Percentiles rank a stretch among this genome's conserved stretches.
Evolutionary conservation across 2,113 vertebrate genomes (phyloP).

Genomic region (Murina feae): DNA sequence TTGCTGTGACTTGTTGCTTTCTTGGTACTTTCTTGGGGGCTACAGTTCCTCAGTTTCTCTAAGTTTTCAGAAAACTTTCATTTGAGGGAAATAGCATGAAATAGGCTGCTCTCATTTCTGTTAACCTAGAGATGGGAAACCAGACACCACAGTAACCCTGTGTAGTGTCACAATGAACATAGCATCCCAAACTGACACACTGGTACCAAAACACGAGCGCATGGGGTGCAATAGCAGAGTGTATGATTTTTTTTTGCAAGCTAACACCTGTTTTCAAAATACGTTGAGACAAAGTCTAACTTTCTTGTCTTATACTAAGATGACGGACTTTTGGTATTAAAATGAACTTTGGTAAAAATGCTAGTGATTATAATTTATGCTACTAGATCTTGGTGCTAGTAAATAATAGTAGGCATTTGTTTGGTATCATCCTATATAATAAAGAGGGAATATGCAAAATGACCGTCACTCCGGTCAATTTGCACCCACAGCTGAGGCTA

Average conservation of each 20-base stretch:
- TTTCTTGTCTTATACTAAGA: neutral
- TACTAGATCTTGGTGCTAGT: neutral
- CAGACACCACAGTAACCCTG: neutral
- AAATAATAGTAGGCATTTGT: neutral
- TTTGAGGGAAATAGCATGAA: neutral
- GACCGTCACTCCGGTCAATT: too few species aligned
- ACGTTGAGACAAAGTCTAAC: neutral
- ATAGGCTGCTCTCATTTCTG: neutral
- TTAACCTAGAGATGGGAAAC: neutral
- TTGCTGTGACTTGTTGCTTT: neutral
- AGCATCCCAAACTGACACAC: neutral
- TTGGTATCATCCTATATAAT: neutral
- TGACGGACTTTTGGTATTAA: neutral
- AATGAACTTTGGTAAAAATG: neutral
- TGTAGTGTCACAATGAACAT: accelerated
- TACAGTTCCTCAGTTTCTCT: neutral
- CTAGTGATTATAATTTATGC: neutral
- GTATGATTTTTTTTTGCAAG: neutral
- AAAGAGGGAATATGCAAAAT: too few species aligned
- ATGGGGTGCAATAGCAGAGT: accelerated
- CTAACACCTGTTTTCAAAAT: neutral
- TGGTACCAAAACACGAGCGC: too few species aligned
- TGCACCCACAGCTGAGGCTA: too few species aligned
- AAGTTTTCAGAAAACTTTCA: neutral
- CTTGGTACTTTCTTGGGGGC: neutral